These are phyloP conservation scores for Microtus richardsoni DNA, from an alignment of 2,113 vertebrate genomes.

Conservation along the genomic window DNA sequence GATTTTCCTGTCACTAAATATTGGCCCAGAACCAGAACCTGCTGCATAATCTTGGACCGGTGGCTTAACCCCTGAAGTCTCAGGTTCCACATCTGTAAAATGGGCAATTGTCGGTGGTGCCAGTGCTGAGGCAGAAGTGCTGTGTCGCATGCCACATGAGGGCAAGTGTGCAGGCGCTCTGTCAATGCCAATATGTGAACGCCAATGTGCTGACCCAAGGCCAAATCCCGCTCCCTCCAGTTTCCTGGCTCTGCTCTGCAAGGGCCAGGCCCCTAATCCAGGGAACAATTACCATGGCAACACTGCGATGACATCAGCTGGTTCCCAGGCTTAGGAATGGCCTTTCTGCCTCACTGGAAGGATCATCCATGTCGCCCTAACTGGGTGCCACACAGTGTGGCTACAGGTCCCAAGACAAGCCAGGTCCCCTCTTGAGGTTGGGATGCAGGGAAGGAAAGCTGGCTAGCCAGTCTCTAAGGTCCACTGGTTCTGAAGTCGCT, in stretches of 20 bases:
- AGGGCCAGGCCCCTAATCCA: conserved; percentile 64
- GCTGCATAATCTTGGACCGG: too few relatives aligned
- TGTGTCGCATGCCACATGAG: rapidly evolving
- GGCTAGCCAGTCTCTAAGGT: neutral
- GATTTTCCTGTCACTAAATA: neutral
- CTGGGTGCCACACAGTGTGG: neutral
- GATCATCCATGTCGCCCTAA: conserved; percentile 13
- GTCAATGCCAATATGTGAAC: neutral
- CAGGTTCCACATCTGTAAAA: conserved; percentile 22
- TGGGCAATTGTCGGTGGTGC: neutral
- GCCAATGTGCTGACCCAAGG: neutral
- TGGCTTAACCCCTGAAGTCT: neutral
- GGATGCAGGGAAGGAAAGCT: neutral
- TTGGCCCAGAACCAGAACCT: neutral
- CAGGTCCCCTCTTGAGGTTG: neutral
- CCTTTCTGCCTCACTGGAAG: conserved; percentile 9
- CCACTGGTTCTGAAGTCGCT: neutral
- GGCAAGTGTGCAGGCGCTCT: neutral
- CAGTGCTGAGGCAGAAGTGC: neutral
- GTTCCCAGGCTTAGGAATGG: conserved; percentile 73
- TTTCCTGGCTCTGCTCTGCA: conserved; percentile 59
- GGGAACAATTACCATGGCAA: conserved; percentile 53
- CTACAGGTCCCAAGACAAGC: neutral
- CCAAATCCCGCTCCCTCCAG: neutral
- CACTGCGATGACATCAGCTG: conserved; percentile 55